Base-by-base conservation (phyloP, 2,113 vertebrate genomes). In the Vulpes ferrilata region DNA sequence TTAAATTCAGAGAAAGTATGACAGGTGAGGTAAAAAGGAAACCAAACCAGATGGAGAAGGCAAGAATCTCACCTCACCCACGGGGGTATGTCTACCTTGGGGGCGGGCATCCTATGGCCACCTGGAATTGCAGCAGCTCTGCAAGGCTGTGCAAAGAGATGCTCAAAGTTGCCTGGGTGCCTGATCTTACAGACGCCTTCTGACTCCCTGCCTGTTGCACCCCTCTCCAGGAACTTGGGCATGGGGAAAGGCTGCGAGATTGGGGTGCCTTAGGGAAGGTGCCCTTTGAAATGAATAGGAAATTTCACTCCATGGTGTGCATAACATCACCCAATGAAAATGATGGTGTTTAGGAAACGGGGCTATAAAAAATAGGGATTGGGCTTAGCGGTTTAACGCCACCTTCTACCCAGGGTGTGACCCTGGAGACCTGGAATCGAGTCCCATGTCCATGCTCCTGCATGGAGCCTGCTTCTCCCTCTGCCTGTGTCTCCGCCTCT, bases 201-300 rank as follows among this genome's bases (percentile, higher is more conserved):
- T 22, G 22, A 55, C 15, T 51, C 3, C 9, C 6, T 7, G 2
- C 22, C 16, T 1, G 30, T 1, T 5, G 23, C 0, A 1, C 32
- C 13, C 10, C 32, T 22, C 9, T 35, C 7, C 22, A 19, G 67
- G 5, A 43, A 30, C 65, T 1, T 3, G 1, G 19, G 17, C 5
- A 0, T 16, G 51, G 7, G 23, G 81, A 7, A 23, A 69, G 22
- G 15, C 15, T 2, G 17, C 20, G 19, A 4, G 17, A 13, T n/a
- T 17, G 16, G 65, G 23, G 15, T 10, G 12, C 30, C 43, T 38
- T 30, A n/a, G 2, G 48, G 43, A 30, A 55, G 74, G 48, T 7
- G 43, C 23, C 32, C 15, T 85, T 64, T 64, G 57, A 53, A n/a
- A 15, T 25, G 38, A 74, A 30, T 1, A 16, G 22, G 51, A 73